phyloP scores from a whole-genome alignment of 2,113 vertebrate species.

The Oxygymnocypris stewartii region DNA sequence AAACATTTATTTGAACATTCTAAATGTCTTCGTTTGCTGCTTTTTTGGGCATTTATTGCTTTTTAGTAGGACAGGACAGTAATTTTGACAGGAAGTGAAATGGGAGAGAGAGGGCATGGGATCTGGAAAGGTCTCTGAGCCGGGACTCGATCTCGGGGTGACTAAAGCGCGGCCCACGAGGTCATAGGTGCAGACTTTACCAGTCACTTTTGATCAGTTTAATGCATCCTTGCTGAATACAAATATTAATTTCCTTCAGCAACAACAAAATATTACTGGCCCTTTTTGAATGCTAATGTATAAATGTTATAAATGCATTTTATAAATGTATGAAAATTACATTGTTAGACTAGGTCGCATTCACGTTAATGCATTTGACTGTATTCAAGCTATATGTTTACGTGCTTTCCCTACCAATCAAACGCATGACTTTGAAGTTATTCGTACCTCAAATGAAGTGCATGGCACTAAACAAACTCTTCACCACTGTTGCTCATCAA shows the following conservation, averaged over 20 bases:
- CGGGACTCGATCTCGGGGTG: too few species aligned
- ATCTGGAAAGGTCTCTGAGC: too few species aligned
- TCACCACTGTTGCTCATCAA: not conserved
- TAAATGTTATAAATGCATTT: not conserved
- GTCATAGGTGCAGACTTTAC: too few species aligned
- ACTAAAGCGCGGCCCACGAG: too few species aligned
- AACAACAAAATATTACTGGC: not conserved
- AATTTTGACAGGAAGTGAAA: too few species aligned
- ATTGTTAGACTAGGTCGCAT: not conserved
- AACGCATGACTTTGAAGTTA: not conserved
- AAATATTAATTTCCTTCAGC: not conserved
- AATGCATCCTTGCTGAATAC: not conserved
- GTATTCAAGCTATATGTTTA: not conserved
- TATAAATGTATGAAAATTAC: not conserved
- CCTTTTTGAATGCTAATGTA: not conserved
- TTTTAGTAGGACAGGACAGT: too few species aligned
- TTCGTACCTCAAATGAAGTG: not conserved
- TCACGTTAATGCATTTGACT: not conserved
- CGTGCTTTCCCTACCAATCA: not conserved
- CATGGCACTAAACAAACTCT: not conserved
- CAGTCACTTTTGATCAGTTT: too few species aligned
- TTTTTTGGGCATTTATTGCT: too few species aligned
- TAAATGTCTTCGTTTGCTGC: too few species aligned
- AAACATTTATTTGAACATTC: too few species aligned
- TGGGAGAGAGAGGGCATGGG: too few species aligned